phyloP scores from a whole-genome alignment of 2,888 invertebrate species.

The Drosophila kokeensis region DNA sequence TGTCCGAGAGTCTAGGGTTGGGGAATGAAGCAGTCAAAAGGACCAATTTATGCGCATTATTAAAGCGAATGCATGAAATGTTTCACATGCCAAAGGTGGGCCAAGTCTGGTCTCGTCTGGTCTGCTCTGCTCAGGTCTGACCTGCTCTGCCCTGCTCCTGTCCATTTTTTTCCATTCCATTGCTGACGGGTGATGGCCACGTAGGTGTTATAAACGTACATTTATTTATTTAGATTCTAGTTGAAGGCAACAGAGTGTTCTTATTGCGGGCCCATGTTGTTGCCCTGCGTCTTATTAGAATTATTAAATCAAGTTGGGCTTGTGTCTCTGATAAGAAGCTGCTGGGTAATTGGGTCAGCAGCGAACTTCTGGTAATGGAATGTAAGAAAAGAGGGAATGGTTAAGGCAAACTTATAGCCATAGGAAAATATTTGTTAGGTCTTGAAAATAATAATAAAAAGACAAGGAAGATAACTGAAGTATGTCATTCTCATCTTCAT shows the following conservation, averaged over 20 bases:
- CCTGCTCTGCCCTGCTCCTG: conserved; percentile 11
- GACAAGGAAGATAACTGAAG: neutral
- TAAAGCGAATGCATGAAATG: conserved; percentile 77
- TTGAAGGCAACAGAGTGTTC: conserved; percentile 47
- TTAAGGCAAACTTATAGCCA: neutral
- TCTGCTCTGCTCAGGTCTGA: neutral
- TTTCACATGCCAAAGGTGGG: conserved; percentile 59
- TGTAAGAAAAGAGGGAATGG: neutral
- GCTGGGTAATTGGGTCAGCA: conserved; percentile 16
- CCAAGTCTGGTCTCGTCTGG: conserved; percentile 7
- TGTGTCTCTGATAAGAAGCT: conserved; percentile 2
- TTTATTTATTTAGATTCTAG: conserved; percentile 76
- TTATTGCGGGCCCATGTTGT: conserved; percentile 12
- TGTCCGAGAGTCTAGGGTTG: neutral
- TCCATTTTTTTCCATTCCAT: conserved; percentile 1
- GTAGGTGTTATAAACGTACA: conserved; percentile 73
- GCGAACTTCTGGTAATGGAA: neutral
- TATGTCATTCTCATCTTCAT: no score
- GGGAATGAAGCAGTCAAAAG: conserved; percentile 77
- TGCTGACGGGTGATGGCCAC: conserved; percentile 37
- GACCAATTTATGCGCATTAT: conserved; percentile 81
- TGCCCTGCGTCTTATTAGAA: conserved; percentile 47
- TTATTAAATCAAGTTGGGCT: conserved; percentile 61
- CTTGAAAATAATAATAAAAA: neutral
- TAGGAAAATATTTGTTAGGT: neutral